A percentile compares a stretch with the other conserved stretches of the same genome.
Evolutionary conservation across 2,888 invertebrate genomes (phyloP).

Genomic region (Atethmia centrago): DNA sequence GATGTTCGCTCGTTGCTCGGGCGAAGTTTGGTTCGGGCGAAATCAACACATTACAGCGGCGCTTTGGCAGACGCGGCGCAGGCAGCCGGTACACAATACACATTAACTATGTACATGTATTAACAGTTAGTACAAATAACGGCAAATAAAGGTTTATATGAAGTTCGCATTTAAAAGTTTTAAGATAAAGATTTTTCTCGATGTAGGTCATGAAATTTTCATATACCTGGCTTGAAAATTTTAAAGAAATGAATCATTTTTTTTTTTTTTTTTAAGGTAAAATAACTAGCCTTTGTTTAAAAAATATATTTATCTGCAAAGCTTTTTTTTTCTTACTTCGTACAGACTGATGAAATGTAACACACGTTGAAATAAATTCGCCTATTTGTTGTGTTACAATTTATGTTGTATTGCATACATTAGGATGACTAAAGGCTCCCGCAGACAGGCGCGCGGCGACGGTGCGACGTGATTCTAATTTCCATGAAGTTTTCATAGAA

Average conservation of each 20-base stretch:
- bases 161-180: slow-evolving; percentile 13
- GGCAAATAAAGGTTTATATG: slow-evolving; percentile 24
- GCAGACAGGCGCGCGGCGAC: too few relatives aligned
- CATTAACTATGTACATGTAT: slow-evolving; percentile 57
- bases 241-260: too few relatives aligned
- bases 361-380: too few relatives aligned
- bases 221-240: neutral
- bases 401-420: too few relatives aligned
- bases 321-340: too few relatives aligned
- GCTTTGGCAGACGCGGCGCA: slow-evolving; percentile 88
- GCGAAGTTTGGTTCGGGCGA: slow-evolving; percentile 88
- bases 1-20: slow-evolving; percentile 90
- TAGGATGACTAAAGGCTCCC: too few relatives aligned
- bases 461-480: too few relatives aligned
- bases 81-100: slow-evolving; percentile 80
- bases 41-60: slow-evolving; percentile 89
- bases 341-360: too few relatives aligned
- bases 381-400: too few relatives aligned
- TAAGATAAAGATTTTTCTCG: slow-evolving; percentile 12
- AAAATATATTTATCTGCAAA: neutral
- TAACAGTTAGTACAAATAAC: slow-evolving; percentile 48
- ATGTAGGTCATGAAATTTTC: slow-evolving; percentile 29
- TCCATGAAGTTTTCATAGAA: too few relatives aligned
- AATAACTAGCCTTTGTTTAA: neutral
- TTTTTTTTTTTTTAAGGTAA: neutral